phyloP scores from a whole-genome alignment of 2,888 invertebrate species.

The Drosophila sordidula region DNA sequence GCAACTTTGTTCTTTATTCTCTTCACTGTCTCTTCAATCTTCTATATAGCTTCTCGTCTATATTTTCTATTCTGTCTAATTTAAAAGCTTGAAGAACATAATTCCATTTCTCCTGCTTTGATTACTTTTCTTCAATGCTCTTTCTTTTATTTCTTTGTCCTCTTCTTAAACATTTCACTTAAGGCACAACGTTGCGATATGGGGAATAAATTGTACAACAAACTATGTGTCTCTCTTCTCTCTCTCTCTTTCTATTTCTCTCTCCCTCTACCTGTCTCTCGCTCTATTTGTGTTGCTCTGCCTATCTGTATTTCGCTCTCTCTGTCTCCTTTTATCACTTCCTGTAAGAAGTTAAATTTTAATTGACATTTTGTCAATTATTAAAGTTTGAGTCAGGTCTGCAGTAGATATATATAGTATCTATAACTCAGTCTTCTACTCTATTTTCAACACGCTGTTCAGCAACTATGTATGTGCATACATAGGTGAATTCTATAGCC shows the following conservation, averaged over 20 bases:
- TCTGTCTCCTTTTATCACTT: not conserved
- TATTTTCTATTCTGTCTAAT: slow-evolving; percentile 1
- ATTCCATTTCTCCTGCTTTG: too few relatives aligned
- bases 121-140: too few relatives aligned
- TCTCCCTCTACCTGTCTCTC: not conserved
- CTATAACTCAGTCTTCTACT: not conserved
- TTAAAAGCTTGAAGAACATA: too few relatives aligned
- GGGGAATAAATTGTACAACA: too few relatives aligned
- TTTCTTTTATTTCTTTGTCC: too few relatives aligned
- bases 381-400: too few relatives aligned
- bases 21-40: slow-evolving; percentile 6
- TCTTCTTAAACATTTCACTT: too few relatives aligned
- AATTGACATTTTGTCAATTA: too few relatives aligned
- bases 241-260: not conserved
- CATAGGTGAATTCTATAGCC: not conserved
- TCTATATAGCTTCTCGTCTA: not conserved
- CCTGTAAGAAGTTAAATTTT: too few relatives aligned
- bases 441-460: not conserved
- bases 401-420: not conserved
- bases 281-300: not conserved
- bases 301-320: not conserved
- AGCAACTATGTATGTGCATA: not conserved
- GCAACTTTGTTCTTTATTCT: slow-evolving; percentile 2
- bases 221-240: too few relatives aligned
- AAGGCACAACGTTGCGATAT: too few relatives aligned